These are phyloP conservation scores for Caprella mutica DNA, from an alignment of 2,888 invertebrate genomes.

Conservation along the genomic window DNA sequence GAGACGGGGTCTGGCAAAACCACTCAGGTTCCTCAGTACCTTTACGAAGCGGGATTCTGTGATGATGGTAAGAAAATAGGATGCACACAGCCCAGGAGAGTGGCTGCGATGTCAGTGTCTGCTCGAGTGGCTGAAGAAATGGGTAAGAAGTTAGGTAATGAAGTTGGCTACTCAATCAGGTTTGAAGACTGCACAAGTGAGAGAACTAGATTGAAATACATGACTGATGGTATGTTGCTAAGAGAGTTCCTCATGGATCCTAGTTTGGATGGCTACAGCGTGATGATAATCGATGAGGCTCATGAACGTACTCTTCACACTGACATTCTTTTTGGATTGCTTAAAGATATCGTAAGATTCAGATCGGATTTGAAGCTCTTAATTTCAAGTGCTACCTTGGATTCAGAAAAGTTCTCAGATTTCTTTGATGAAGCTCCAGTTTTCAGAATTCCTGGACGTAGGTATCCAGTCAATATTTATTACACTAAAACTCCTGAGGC, in stretches of 20 bases:
- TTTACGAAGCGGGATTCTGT: constrained; percentile 90
- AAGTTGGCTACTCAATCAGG: constrained; percentile 66
- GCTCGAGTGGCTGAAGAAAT: constrained; percentile 96
- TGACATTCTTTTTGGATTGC: constrained; percentile 92
- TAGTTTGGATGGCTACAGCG: constrained; percentile 84
- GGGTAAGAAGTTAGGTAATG: constrained; percentile 71
- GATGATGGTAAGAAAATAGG: constrained; percentile 52
- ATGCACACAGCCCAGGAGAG: constrained; percentile 92
- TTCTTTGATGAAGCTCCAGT: constrained; percentile 95
- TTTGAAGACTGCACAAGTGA: constrained; percentile 99
- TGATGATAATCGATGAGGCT: constrained; percentile 98
- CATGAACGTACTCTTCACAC: constrained; percentile 97
- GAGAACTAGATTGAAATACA: constrained; percentile 90
- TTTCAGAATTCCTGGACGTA: constrained; percentile 51
- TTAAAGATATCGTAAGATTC: constrained; percentile 80
- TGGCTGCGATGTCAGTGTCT: constrained; percentile 99
- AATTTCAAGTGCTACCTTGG: constrained; percentile 95
- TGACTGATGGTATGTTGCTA: constrained; percentile 97
- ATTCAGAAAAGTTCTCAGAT: constrained; percentile 92
- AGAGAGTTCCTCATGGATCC: constrained; percentile 96
- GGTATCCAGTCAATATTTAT: constrained; percentile 96
- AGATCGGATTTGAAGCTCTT: constrained; percentile 86
- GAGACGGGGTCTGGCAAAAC: constrained; percentile 97
- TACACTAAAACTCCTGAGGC: constrained; percentile 99
- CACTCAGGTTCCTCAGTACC: constrained; percentile 95